These are phyloP conservation scores for Myotis pilosus DNA, from an alignment of 2,797 vertebrate species.

Conservation along the genomic window DNA sequence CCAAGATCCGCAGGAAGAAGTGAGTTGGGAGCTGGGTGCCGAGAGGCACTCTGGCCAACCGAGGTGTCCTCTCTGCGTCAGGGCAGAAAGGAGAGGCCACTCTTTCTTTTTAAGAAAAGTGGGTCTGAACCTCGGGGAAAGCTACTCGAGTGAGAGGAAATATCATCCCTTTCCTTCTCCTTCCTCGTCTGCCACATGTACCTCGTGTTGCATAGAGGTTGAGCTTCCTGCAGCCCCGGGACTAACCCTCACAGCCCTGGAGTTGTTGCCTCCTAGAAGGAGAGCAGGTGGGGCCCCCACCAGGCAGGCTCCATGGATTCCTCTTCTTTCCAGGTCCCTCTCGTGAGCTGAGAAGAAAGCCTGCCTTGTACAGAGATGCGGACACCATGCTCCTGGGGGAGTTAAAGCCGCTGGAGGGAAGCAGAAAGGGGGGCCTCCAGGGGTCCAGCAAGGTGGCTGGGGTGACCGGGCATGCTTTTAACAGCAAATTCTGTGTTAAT, in stretches of 20 bases:
- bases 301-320: constrained; percentile 35
- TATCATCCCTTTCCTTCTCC: neutral
- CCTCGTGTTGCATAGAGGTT: neutral
- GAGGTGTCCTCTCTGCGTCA: neutral
- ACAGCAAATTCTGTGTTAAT: neutral
- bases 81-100: neutral
- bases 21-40: constrained; percentile 80
- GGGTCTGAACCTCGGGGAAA: neutral
- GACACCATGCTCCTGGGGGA: neutral
- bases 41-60: neutral
- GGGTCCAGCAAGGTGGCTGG: neutral
- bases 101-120: neutral
- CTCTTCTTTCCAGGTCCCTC: constrained; percentile 72
- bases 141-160: neutral
- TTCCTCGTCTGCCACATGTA: neutral
- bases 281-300: neutral
- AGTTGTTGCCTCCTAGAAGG: neutral
- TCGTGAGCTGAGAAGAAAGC: constrained; percentile 58
- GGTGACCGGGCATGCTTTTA: neutral
- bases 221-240: neutral
- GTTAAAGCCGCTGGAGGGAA: neutral
- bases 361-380: neutral
- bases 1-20: constrained; percentile 98
- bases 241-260: neutral
- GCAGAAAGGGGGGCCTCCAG: neutral